phyloP scores from a whole-genome alignment of 2,888 invertebrate genomes.

The Polyommatus icarus region DNA sequence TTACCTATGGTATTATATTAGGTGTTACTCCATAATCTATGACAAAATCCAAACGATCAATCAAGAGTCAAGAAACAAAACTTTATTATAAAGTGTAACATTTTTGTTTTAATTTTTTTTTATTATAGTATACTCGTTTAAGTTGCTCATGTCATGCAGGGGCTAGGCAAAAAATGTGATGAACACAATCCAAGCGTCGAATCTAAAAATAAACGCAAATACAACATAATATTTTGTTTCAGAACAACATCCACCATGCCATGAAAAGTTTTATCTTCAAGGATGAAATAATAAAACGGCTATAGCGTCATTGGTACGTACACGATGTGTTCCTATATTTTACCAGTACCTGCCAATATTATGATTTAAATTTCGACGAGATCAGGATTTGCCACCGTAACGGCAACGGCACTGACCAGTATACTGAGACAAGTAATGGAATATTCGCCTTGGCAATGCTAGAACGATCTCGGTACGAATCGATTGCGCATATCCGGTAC shows the following conservation, averaged over 20 bases:
- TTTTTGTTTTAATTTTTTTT: too few relatives aligned
- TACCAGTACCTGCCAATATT: not conserved
- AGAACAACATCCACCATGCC: slow-evolving; percentile 16
- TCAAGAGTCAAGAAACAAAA: too few relatives aligned
- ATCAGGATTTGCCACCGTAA: not conserved
- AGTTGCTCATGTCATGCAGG: too few relatives aligned
- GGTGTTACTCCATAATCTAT: too few relatives aligned
- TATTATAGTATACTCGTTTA: too few relatives aligned
- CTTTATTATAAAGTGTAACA: too few relatives aligned
- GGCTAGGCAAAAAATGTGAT: too few relatives aligned
- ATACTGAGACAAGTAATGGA: not conserved
- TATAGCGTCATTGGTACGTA: slow-evolving; percentile 30
- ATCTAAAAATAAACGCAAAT: not conserved
- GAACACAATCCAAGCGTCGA: not conserved
- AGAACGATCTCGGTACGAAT: slow-evolving; percentile 50
- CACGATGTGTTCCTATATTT: not conserved
- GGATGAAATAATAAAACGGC: slow-evolving; percentile 31
- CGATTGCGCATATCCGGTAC: slow-evolving; percentile 52
- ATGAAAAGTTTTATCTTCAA: slow-evolving; percentile 25
- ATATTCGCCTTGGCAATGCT: slow-evolving; percentile 55
- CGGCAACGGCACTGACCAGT: not conserved
- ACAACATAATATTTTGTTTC: slow-evolving; percentile 19
- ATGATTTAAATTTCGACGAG: not conserved
- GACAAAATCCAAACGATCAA: too few relatives aligned
- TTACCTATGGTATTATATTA: too few relatives aligned